A percentile compares a stretch with the other conserved stretches of the same genome.
These are phyloP conservation scores for Neotoma lepida DNA, from an alignment of 2,113 vertebrate genomes.

Conservation along the genomic window DNA sequence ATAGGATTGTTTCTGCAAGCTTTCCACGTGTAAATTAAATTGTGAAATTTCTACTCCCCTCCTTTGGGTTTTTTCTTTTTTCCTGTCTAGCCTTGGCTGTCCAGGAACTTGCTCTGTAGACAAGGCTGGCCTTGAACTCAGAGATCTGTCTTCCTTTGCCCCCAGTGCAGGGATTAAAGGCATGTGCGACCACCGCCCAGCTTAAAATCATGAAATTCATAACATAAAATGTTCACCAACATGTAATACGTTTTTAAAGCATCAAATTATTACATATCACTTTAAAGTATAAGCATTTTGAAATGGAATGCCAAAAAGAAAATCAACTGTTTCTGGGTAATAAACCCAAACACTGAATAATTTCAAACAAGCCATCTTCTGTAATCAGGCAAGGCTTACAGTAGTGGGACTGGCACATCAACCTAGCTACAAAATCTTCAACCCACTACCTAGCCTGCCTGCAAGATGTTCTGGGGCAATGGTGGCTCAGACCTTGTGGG, in stretches of 20 bases:
- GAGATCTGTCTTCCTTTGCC: not conserved
- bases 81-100: not conserved
- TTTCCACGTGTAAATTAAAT: slow-evolving; percentile 49
- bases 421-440: too few relatives aligned
- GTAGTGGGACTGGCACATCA: too few relatives aligned
- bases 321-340: too few relatives aligned
- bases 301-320: too few relatives aligned
- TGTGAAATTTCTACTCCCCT: not conserved
- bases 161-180: not conserved
- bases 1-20: slow-evolving; percentile 7
- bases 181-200: not conserved
- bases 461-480: too few relatives aligned
- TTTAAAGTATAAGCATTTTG: not conserved
- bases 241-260: not conserved
- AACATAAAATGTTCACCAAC: slow-evolving; percentile 39
- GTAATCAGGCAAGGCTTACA: too few relatives aligned
- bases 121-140: not conserved
- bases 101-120: not conserved
- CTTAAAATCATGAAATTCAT: slow-evolving; percentile 42
- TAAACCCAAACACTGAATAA: too few relatives aligned
- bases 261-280: slow-evolving; percentile 9
- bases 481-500: too few relatives aligned
- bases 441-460: too few relatives aligned
- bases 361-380: too few relatives aligned
- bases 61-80: not conserved